Base-by-base conservation (phyloP, 1,140 invertebrate genomes). In the Akabosia matsudoensis region DNA sequence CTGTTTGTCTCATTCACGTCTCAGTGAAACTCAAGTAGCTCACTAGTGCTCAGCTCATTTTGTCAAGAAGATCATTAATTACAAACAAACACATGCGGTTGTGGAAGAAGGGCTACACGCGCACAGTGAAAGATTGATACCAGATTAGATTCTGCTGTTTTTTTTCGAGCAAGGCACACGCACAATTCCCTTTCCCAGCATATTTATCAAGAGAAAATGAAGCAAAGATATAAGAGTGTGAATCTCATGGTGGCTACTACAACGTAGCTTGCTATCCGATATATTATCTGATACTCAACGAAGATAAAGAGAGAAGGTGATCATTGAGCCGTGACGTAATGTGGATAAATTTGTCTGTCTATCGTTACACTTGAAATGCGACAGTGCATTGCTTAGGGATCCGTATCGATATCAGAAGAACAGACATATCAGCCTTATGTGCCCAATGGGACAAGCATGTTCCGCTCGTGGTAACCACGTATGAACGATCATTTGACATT, bases 11-110 rank as follows among this genome's bases (percentile, higher is more conserved):
- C 61, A 67, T n/a, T n/a, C n/a, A n/a, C 61, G 61, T 30, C 28
- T 67, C 7, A 67, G 31, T 67, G 30, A 24, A 67, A 67, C 61
- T 67, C 61, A 31, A 67, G 61, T 67, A n/a, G 3, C 31, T 67
- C 10, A 31, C 61, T 67, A n/a, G 61, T n/a, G n/a, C 61, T 67
- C 61, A 67, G 61, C 61, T 67, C 61, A 67, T 67, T 67, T 67
- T 67, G 61, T 67, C 61, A 67, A 67, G 61, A 67, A 67, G 61
- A 67, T 67, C 61, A 67, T 67, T 67, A 67, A 67, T 67, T 67
- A 67, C 61, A 67, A 67, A 30, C 61, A 67, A 10, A 67, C 61
- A 67, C 22, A 67, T 22, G 24, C 24, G 37, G 37, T 45, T 7
- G 37, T 45, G 37, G 37, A 10, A 18, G 37, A 10, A 18, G 7